Evolutionary conservation across 2,797 vertebrate species (phyloP).

Genomic region (Pseudomugil gertrudae): DNA sequence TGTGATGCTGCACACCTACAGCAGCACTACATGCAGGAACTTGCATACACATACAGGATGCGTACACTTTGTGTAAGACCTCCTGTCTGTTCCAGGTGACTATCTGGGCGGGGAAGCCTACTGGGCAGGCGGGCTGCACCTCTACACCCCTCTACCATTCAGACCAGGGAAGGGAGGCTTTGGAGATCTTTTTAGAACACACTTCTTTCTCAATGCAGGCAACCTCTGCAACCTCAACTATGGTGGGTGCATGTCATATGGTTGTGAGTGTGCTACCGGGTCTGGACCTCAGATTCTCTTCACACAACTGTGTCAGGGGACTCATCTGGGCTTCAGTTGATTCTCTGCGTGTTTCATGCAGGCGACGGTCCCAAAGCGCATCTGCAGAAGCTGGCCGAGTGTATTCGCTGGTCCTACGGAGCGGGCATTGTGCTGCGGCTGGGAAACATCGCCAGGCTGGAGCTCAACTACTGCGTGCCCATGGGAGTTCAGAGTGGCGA

Average conservation of each 20-base stretch:
- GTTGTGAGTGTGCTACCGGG: neutral
- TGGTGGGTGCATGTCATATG: slow-evolving; percentile 73
- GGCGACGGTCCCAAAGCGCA: slow-evolving; percentile 92
- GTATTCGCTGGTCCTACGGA: slow-evolving; percentile 95
- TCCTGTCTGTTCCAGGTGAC: slow-evolving; percentile 83
- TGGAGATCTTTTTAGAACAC: slow-evolving; percentile 94
- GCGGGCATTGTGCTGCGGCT: slow-evolving; percentile 91
- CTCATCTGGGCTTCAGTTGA: too few relatives aligned
- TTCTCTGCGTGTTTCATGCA: slow-evolving; percentile 65
- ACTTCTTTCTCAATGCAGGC: slow-evolving; percentile 97
- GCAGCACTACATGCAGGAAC: too few relatives aligned
- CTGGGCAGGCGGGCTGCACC: slow-evolving; percentile 94
- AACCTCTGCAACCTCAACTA: slow-evolving; percentile 98
- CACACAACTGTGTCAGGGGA: neutral
- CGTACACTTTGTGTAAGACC: neutral
- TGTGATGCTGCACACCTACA: too few relatives aligned
- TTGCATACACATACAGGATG: too few relatives aligned
- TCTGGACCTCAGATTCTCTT: neutral
- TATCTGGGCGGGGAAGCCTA: slow-evolving; percentile 94
- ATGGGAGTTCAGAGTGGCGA: slow-evolving; percentile 95
- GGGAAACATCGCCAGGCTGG: slow-evolving; percentile 95
- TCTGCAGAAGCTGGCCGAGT: slow-evolving; percentile 89
- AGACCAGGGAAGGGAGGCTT: slow-evolving; percentile 92
- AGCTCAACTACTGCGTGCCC: slow-evolving; percentile 97
- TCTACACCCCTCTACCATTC: slow-evolving; percentile 95